A percentile compares a stretch with the other conserved stretches of the same genome.
Conservation (phyloP, 2,888 invertebrate species). For the Ditula angustiorana region DNA sequence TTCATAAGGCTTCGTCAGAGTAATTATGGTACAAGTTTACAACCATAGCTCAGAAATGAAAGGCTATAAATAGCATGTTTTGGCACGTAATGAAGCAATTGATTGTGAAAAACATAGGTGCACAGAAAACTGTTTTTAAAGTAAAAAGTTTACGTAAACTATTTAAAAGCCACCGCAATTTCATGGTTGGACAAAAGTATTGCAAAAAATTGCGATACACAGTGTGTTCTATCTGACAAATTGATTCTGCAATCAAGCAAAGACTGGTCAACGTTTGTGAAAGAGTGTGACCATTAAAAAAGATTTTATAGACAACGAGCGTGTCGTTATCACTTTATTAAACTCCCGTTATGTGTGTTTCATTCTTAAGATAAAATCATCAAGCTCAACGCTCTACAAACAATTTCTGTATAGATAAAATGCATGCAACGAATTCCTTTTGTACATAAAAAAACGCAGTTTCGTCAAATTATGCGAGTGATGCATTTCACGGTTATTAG, state of each 20-base stretch:
- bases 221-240: constrained; percentile 19
- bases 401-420: constrained; percentile 16
- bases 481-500: constrained; percentile 62
- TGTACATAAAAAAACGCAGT: constrained; percentile 46
- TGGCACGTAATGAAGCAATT: constrained; percentile 16
- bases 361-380: constrained; percentile 15
- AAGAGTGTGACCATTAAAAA: background rate
- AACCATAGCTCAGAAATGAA: background rate
- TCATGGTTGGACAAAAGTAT: constrained; percentile 31
- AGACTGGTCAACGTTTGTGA: background rate
- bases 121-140: constrained; percentile 10
- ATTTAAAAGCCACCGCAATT: constrained; percentile 25
- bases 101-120: constrained; percentile 14
- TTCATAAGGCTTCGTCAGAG: constrained; percentile 18
- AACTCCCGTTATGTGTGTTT: background rate
- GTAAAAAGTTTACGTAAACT: constrained; percentile 24
- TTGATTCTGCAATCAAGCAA: constrained; percentile 13
- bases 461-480: constrained; percentile 55
- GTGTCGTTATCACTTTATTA: background rate
- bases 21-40: constrained; percentile 8
- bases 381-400: constrained; percentile 20
- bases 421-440: constrained; percentile 31
- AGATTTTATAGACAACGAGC: background rate
- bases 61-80: background rate
- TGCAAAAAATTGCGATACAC: constrained; percentile 32